A percentile compares a stretch with the other conserved stretches of the same genome.
Evolutionary conservation across 2,888 invertebrate species (phyloP).

Genomic region (Portevinia maculata): DNA sequence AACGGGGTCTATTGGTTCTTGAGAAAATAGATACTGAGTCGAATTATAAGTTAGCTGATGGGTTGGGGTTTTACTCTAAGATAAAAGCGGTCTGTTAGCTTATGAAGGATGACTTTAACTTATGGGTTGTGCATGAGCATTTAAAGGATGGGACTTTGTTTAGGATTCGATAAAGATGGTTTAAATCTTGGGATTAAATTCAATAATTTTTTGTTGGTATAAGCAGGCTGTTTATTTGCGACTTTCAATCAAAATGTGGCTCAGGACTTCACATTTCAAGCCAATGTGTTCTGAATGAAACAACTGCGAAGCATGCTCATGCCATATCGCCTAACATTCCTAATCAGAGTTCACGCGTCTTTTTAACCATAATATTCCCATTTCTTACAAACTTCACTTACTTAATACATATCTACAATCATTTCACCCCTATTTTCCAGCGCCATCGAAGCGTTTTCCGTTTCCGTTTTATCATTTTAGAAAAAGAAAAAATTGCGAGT

Average conservation of each 20-base stretch:
- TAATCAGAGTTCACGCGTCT: not conserved
- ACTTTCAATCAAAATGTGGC: too few relatives aligned
- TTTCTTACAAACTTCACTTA: conserved; percentile 7
- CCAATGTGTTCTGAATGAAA: too few relatives aligned
- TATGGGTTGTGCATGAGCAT: not conserved
- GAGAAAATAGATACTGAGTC: conserved; percentile 20
- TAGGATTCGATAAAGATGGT: too few relatives aligned
- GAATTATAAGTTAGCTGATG: not conserved
- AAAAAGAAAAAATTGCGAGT: conserved; percentile 13
- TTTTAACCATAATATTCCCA: not conserved
- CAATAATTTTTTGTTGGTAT: too few relatives aligned
- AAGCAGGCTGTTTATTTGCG: too few relatives aligned
- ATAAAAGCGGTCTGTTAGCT: conserved; percentile 2
- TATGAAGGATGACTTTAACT: not conserved
- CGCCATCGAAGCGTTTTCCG: conserved; percentile 15
- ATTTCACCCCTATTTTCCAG: conserved; percentile 21
- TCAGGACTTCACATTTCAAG: too few relatives aligned
- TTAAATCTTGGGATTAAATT: too few relatives aligned
- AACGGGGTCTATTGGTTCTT: conserved; percentile 21
- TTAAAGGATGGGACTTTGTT: not conserved
- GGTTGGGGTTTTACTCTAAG: conserved; percentile 1
- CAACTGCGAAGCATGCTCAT: too few relatives aligned
- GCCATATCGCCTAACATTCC: too few relatives aligned
- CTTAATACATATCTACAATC: conserved; percentile 16
- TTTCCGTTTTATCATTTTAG: conserved; percentile 30